Base-by-base conservation (phyloP, 1,140 invertebrate species). In the Trichonephila clavata region DNA sequence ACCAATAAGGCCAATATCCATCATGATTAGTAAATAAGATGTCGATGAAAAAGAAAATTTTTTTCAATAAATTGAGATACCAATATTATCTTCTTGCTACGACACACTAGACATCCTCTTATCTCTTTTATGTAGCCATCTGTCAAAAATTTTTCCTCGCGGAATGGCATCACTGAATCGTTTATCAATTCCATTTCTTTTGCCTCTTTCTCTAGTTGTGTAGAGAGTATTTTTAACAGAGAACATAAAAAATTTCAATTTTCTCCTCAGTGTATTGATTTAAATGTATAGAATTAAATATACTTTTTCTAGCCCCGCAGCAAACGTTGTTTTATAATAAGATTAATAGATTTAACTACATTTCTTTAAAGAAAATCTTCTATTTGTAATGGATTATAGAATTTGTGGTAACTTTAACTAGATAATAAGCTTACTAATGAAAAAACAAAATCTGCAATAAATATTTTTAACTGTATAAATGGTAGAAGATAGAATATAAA, bases 1-100 rank as follows among this genome's bases (percentile, higher is more conserved):
- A 83, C 81, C 43, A 24, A 18, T 50, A 24, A 24, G 21, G 24
- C 50, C 50, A 50, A 57, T 59, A 57, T 83, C 81, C 43, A 50
- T 83, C 81, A 83, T 59, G 57, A 83, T 24, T 83, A 57, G 81
- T 59, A 83, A 83, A 57, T 83, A 43, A 83, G 24, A 57, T 77
- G 71, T 77, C 5, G 27, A 83, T 57, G 50, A 83, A 83, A 83
- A 83, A 43, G 81, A 50, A 24, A 39, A 50, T 50, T 57, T 57
- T 83, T 83, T 57, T 83, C 81, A 83, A 83, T 83, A 83, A 57
- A 57, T 50, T 20, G 18, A 43, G 0, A 24, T 50, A 57, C 80
- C 20, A 57, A 57, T 83, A 43, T 83, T 83, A 83, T 83, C 81
- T 83, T 14, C 20, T 43, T 27, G 18, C 77, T 18, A 18, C 13